Evolutionary conservation across 2,113 vertebrate species (phyloP).

Genomic region (Ptychochromis oligacanthus): DNA sequence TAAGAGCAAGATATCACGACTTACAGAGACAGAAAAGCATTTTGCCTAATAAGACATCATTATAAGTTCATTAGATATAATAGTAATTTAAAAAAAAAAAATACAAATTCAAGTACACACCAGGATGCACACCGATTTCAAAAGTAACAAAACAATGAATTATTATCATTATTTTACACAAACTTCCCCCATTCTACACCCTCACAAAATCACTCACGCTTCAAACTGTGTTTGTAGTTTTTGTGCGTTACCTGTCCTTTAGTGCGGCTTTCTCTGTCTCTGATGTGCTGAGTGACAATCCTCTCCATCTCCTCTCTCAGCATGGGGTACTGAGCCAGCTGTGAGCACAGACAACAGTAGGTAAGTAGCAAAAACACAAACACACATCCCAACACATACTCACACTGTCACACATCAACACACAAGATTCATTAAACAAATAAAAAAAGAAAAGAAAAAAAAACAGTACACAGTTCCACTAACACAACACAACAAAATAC

Average conservation of each 20-base stretch:
- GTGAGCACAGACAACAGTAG: slow-evolving; percentile 71
- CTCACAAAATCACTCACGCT: background rate
- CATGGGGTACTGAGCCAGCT: slow-evolving; percentile 97
- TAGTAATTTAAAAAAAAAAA: no score
- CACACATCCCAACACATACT: background rate
- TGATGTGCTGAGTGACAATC: slow-evolving; percentile 96
- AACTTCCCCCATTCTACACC: background rate
- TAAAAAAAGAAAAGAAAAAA: no score
- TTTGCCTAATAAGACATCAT: background rate
- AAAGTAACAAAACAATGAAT: background rate
- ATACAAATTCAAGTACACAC: background rate
- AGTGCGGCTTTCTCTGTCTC: slow-evolving; percentile 93
- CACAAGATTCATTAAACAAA: slow-evolving; percentile 3
- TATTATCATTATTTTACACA: background rate
- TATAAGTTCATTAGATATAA: background rate
- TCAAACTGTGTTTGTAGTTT: background rate
- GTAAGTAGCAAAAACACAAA: slow-evolving; percentile 54
- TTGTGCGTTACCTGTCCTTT: slow-evolving; percentile 88
- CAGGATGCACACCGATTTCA: background rate
- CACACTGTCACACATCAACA: slow-evolving; percentile 15
- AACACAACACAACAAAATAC: slow-evolving; percentile 39
- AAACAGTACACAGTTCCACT: slow-evolving; percentile 55
- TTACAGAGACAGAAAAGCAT: background rate
- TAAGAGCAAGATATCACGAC: background rate
- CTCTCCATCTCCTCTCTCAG: slow-evolving; percentile 98